phyloP scores from a whole-genome alignment of 2,888 invertebrate genomes.

The Exephanes ischioxanthus region DNA sequence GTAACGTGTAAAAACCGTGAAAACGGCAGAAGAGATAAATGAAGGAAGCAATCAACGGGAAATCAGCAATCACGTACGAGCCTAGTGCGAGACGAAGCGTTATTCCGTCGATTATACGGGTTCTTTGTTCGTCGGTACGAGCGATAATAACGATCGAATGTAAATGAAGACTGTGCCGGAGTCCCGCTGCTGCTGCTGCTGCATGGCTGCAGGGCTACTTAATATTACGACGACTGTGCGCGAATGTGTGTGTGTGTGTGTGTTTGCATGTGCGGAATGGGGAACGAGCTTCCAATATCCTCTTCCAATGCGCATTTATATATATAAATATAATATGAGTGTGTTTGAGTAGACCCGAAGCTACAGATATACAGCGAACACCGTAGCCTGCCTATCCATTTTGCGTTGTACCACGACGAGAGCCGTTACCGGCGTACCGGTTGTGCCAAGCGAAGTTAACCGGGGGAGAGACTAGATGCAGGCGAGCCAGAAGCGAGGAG shows the following conservation, averaged over 20 bases:
- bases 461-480: conserved; percentile 42
- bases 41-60: not conserved
- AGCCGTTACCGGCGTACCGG: conserved; percentile 63
- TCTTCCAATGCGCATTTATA: conserved; percentile 12
- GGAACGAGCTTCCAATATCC: conserved; percentile 38
- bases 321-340: not conserved
- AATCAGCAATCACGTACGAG: conserved; percentile 18
- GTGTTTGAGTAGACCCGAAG: not conserved
- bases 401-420: conserved; percentile 56
- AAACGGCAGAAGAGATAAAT: not conserved
- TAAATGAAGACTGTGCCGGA: conserved; percentile 35
- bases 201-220: conserved; percentile 29
- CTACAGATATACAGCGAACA: conserved; percentile 26
- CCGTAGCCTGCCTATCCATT: conserved; percentile 53
- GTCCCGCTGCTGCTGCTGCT: conserved; percentile 21
- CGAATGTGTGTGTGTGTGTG: conserved; percentile 5
- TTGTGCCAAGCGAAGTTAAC: conserved; percentile 50
- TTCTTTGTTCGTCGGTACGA: conserved; percentile 43
- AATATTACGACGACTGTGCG: conserved; percentile 31
- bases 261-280: conserved; percentile 23
- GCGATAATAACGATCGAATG: conserved; percentile 41
- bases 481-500: conserved; percentile 44
- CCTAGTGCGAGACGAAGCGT: conserved; percentile 7
- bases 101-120: conserved; percentile 35
- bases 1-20: not conserved